Conservation (phyloP, 2,888 invertebrate genomes). For the Tetranychus truncatus region DNA sequence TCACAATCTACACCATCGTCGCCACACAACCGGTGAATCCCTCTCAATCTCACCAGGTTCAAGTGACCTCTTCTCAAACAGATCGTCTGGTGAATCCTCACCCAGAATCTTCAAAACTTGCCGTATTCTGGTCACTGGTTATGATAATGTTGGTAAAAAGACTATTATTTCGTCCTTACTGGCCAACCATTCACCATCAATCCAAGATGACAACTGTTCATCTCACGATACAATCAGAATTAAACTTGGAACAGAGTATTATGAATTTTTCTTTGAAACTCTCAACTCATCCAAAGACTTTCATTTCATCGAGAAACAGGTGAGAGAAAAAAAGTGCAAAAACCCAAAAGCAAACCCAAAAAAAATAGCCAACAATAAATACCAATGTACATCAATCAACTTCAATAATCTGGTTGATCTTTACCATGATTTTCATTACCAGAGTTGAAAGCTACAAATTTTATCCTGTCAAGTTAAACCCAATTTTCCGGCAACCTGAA, state of each 20-base stretch:
- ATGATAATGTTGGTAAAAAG: not conserved
- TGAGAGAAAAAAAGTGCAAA: not conserved
- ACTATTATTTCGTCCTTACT: not conserved
- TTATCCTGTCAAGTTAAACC: too few relatives aligned
- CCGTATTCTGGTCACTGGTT: not conserved
- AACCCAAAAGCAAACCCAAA: too few relatives aligned
- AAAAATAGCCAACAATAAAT: too few relatives aligned
- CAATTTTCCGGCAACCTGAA: too few relatives aligned
- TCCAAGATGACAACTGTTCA: not conserved
- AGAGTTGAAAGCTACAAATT: too few relatives aligned
- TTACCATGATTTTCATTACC: too few relatives aligned
- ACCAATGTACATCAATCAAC: too few relatives aligned
- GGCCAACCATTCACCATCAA: not conserved
- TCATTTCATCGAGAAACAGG: slow-evolving; percentile 5
- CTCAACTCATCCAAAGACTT: not conserved
- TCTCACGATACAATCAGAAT: not conserved
- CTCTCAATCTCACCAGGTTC: not conserved
- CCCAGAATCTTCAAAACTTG: not conserved
- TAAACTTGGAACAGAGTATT: slow-evolving; percentile 3
- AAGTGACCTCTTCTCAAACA: not conserved
- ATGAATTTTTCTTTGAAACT: slow-evolving; percentile 5
- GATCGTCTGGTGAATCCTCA: not conserved
- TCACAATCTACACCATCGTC: not conserved
- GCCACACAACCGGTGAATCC: not conserved
- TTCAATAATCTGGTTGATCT: too few relatives aligned